Conservation (phyloP, 2,797 vertebrate genomes). For the Bovichtus variegatus region DNA sequence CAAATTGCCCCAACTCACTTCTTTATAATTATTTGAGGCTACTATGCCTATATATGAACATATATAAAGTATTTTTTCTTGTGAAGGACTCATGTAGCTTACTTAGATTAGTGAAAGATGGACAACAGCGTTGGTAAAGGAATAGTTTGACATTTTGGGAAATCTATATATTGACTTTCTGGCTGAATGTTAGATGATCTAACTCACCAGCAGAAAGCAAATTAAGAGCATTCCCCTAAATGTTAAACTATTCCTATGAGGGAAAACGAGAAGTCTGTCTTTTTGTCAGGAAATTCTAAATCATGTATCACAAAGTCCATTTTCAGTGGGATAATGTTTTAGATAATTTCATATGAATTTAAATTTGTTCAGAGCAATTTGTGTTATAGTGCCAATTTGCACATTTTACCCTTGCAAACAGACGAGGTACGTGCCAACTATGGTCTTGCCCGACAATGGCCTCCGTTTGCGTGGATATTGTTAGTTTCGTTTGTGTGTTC, state of each 20-base stretch:
- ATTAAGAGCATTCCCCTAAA: neutral
- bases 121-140: neutral
- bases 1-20: neutral
- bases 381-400: neutral
- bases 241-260: neutral
- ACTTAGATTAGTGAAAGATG: constrained; percentile 1
- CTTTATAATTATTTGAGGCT: neutral
- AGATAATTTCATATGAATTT: neutral
- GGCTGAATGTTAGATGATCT: neutral
- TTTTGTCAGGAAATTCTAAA: constrained; percentile 3
- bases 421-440: neutral
- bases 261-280: neutral
- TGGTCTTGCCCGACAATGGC: neutral
- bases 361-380: neutral
- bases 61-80: neutral
- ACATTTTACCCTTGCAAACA: constrained; percentile 6
- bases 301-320: neutral
- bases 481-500: constrained; percentile 1
- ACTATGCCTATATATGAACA: neutral
- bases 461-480: constrained; percentile 6
- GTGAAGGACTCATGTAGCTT: neutral
- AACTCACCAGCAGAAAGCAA: neutral
- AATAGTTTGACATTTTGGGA: constrained; percentile 9
- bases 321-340: neutral
- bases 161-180: neutral